Evolutionary conservation across 1,140 invertebrate species (phyloP).

Genomic region (Listronotus bonariensis): DNA sequence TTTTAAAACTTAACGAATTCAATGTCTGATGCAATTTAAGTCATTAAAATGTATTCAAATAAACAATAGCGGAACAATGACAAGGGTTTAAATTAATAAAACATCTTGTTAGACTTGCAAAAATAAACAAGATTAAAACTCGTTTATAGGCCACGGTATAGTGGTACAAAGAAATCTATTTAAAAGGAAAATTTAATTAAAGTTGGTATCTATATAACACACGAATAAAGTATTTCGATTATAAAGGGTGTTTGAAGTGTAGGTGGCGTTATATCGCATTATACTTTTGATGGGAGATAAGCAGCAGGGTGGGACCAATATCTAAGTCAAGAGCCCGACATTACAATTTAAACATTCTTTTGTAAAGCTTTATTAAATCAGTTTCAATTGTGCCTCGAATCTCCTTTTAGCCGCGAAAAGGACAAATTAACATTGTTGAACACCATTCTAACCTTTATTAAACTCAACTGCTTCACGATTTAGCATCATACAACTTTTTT

Average conservation of each 20-base stretch:
- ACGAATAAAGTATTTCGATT: slow-evolving; percentile 9
- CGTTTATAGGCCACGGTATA: not conserved
- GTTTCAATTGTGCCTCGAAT: slow-evolving; percentile 6
- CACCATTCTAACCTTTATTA: slow-evolving; percentile 7
- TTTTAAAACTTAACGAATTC: too few relatives aligned
- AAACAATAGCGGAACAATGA: slow-evolving; percentile 5
- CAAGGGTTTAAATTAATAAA: slow-evolving; percentile 6
- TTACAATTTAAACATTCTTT: slow-evolving; percentile 17
- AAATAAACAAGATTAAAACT: slow-evolving; percentile 10
- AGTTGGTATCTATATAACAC: slow-evolving; percentile 6
- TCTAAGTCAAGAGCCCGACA: slow-evolving; percentile 10
- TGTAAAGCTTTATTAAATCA: slow-evolving; percentile 17
- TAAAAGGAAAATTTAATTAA: slow-evolving; percentile 15
- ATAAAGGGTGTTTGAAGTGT: slow-evolving; percentile 9
- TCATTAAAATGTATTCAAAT: slow-evolving; percentile 16
- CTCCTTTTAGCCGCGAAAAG: not conserved
- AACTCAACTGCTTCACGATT: not conserved
- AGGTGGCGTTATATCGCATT: slow-evolving; percentile 2
- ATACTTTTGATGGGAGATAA: slow-evolving; percentile 14
- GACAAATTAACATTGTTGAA: slow-evolving; percentile 10
- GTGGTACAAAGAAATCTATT: slow-evolving; percentile 5
- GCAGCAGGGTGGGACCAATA: slow-evolving; percentile 16
- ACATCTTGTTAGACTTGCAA: slow-evolving; percentile 16
- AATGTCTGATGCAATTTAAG: too few relatives aligned
- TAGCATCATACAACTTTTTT: not conserved